Evolutionary conservation across 2,888 invertebrate species (phyloP).

Genomic region (Epistrophe eligans): DNA sequence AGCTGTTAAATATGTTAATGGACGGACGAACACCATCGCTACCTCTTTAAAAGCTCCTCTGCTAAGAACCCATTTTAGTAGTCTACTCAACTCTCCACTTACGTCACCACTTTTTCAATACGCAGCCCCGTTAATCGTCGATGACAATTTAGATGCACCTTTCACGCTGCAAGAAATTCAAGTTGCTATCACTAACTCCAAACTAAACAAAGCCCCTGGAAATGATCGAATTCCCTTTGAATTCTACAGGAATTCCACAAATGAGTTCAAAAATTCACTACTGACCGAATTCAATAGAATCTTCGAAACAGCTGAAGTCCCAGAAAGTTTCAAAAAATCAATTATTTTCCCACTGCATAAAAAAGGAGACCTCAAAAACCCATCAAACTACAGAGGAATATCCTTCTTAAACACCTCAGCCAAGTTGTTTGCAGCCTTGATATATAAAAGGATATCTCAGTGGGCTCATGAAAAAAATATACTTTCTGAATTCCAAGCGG

Average conservation of each 20-base stretch:
- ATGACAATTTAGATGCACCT: background rate
- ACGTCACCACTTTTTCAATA: background rate
- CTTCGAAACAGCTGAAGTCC: too few relatives aligned
- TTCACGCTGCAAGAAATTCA: too few relatives aligned
- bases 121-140: background rate
- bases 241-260: background rate
- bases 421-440: background rate
- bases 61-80: background rate
- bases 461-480: background rate
- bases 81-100: background rate
- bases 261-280: too few relatives aligned
- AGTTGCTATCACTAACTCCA: too few relatives aligned
- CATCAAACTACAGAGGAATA: constrained; percentile 1
- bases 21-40: too few relatives aligned
- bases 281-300: too few relatives aligned
- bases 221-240: constrained; percentile 1
- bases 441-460: background rate
- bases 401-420: constrained; percentile 3
- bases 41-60: background rate
- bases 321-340: too few relatives aligned
- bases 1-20: too few relatives aligned
- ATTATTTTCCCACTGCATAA: background rate
- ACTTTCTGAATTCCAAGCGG: background rate
- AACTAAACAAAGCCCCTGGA: background rate
- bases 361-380: background rate